Percentiles rank a stretch among this genome's conserved stretches.
Evolutionary conservation across 2,797 vertebrate species (phyloP).

Genomic region (Mus minutoides): DNA sequence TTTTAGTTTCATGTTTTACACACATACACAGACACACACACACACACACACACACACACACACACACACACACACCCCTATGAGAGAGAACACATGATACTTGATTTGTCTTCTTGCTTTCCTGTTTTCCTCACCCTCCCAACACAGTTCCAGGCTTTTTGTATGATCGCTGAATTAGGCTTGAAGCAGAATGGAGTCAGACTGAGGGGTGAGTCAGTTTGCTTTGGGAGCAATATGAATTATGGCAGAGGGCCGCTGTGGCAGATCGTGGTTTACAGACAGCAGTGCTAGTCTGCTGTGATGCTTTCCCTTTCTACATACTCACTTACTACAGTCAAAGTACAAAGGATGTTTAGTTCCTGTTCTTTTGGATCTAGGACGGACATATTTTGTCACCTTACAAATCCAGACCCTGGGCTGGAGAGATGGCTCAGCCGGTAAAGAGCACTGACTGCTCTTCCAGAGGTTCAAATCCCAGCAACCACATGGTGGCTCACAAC

Average conservation of each 20-base stretch:
- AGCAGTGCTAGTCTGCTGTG: background rate
- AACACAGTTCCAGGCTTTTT: background rate
- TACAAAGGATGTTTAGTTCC: background rate
- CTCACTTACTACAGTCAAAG: background rate
- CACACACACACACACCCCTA: background rate
- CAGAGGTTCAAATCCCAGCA: no score
- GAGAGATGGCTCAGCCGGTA: no score
- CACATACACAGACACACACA: background rate
- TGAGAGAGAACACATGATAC: background rate
- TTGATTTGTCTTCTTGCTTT: background rate
- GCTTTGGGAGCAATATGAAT: background rate
- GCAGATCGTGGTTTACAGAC: background rate
- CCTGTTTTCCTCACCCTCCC: background rate
- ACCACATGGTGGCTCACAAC: no score
- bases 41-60: background rate
- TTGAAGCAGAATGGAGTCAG: background rate
- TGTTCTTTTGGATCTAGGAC: background rate
- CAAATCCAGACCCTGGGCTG: background rate
- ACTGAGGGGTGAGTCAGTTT: background rate
- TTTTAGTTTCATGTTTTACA: background rate
- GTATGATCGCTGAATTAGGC: background rate
- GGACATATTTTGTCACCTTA: background rate
- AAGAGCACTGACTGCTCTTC: no score
- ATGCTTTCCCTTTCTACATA: background rate
- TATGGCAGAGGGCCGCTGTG: background rate